Percentiles rank a stretch among this genome's conserved stretches.
Conservation (phyloP, 2,888 invertebrate genomes). For the Tortricodes alternella region DNA sequence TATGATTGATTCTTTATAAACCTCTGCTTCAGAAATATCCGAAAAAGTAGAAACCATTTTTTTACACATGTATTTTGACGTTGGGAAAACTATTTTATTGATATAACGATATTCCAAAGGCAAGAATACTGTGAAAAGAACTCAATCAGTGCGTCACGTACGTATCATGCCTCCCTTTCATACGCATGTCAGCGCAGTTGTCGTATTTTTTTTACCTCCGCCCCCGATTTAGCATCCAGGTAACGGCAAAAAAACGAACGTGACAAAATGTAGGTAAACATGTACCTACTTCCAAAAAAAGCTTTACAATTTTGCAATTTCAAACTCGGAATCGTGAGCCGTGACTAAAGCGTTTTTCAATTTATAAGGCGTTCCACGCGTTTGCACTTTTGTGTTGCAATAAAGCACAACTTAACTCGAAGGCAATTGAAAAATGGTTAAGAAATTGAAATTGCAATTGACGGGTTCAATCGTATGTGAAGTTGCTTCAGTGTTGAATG, state of each 20-base stretch:
- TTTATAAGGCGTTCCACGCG: slow-evolving; percentile 73
- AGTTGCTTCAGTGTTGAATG: slow-evolving; percentile 53
- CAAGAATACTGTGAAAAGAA: slow-evolving; percentile 31
- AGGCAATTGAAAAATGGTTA: slow-evolving; percentile 68
- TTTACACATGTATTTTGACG: no score
- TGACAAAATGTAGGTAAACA: slow-evolving; percentile 82
- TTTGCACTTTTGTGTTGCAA: slow-evolving; percentile 66
- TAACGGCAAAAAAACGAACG: slow-evolving; percentile 72
- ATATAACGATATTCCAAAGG: slow-evolving; percentile 6
- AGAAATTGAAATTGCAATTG: slow-evolving; percentile 58
- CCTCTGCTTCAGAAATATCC: no score
- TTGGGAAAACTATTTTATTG: neutral
- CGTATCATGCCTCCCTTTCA: slow-evolving; percentile 48
- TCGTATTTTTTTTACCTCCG: slow-evolving; percentile 52
- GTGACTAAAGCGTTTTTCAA: slow-evolving; percentile 64
- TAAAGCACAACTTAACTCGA: slow-evolving; percentile 63
- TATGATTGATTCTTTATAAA: no score
- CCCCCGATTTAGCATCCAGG: slow-evolving; percentile 75
- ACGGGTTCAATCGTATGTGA: slow-evolving; percentile 53
- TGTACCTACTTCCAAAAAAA: slow-evolving; percentile 70
- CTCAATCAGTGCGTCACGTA: slow-evolving; percentile 36
- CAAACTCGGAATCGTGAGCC: slow-evolving; percentile 44
- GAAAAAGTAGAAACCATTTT: no score
- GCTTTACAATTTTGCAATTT: slow-evolving; percentile 58
- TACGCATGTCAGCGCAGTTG: slow-evolving; percentile 66